These are phyloP conservation scores for Machaerirhynchus nigripectus DNA, from an alignment of 2,113 vertebrate genomes.

Conservation along the genomic window DNA sequence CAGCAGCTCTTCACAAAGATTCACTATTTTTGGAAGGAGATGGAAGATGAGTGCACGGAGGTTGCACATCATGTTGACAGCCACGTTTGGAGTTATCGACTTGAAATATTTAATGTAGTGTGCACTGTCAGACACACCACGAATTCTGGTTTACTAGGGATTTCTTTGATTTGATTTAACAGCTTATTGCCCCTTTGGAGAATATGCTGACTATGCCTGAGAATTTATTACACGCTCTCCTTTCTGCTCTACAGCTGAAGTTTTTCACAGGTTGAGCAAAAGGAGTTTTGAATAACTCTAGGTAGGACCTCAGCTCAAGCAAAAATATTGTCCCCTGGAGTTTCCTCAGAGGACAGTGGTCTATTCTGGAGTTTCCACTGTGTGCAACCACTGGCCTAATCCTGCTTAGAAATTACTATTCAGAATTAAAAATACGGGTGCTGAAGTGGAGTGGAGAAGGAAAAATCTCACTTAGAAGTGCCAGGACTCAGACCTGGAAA, in stretches of 20 bases:
- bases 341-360: neutral
- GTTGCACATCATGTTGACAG: neutral
- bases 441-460: neutral
- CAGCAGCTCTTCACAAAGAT: neutral
- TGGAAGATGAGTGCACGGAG: neutral
- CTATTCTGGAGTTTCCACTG: neutral
- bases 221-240: neutral
- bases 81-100: accelerated
- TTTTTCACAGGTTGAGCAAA: neutral
- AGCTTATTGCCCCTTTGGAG: neutral
- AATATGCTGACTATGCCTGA: accelerated
- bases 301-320: neutral
- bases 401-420: neutral
- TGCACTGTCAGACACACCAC: neutral
- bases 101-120: neutral
- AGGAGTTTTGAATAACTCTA: neutral
- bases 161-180: slow-evolving; percentile 20
- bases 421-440: neutral
- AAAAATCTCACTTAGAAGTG: neutral
- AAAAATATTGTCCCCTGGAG: neutral
- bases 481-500: neutral
- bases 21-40: neutral
- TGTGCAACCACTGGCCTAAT: neutral
- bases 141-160: neutral
- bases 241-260: neutral